Evolutionary conservation across 2,888 invertebrate genomes (phyloP), one percentile per base, ranked within the genome.

Genomic region (Melanchra persicariae): DNA sequence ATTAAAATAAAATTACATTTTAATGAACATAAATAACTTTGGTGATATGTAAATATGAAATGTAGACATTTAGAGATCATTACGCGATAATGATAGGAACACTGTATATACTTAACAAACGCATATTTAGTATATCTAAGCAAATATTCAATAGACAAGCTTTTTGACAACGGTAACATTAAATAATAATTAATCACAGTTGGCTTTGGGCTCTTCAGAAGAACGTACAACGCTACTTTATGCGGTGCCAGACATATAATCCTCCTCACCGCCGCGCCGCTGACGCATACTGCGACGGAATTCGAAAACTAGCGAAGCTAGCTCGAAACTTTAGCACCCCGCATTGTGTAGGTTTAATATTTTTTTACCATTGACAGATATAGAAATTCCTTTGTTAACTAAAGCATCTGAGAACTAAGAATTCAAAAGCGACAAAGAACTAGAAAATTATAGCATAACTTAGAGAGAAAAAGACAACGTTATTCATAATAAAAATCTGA

Each of bases 1-100:
- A 58, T 26, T 54, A 52, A 61, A 77, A 57, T 62, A 73, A 63
- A 40, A 19, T 12, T 12, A 55, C 6, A 54, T 47, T 77, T 30
- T 17, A 58, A 49, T 45, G 1, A 64, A 52, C 30, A 58, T 47
- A 64, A 67, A 72, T 65, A 79, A 76, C 61, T 74, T 71, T 77
- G 79, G 77, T 79, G 83, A 83, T 83, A 83, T 83, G 83, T 79
- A 54, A 79, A 47, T 63, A 70, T 83, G 74, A 83, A 77, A 79
- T 81, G 77, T 81, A 67, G 37, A 74, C 40, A 73, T 80, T 74
- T 69, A 68, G 64, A 80, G 63, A 81, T 71, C 57, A 64, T 59
- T 79, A 63, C 1, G 37, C 4, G 19, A 61, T 64, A 62, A 69
- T 61, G 58, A 68, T 55, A 73, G 34, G 19, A 58, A 60, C 58